Percentiles rank a stretch among this genome's conserved stretches.
Evolutionary conservation across 2,113 vertebrate genomes (phyloP).

Genomic region (Orcinus orca): DNA sequence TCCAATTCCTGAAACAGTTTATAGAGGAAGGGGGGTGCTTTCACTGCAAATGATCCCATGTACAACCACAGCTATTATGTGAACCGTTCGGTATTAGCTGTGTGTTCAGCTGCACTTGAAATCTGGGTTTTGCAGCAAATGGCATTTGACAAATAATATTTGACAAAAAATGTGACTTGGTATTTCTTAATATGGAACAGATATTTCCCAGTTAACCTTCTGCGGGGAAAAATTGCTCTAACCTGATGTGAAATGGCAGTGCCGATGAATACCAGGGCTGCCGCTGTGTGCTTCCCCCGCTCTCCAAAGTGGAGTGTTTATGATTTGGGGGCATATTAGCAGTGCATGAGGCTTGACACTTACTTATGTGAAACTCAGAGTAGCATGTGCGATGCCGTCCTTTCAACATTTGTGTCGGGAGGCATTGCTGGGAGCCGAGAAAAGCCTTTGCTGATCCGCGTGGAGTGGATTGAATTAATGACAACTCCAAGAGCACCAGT

Average conservation of each 20-base stretch:
- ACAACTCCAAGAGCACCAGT: conserved; percentile 77
- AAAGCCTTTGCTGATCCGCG: conserved; percentile 78
- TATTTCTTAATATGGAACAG: conserved; percentile 83
- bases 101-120: conserved; percentile 72
- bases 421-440: conserved; percentile 49
- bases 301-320: background rate
- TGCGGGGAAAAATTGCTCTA: conserved; percentile 65
- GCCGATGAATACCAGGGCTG: conserved; percentile 61
- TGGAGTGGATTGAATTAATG: conserved; percentile 83
- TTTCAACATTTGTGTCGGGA: conserved; percentile 31
- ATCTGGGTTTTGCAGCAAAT: conserved; percentile 77
- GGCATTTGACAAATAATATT: conserved; percentile 78
- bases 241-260: conserved; percentile 64
- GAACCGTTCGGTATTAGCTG: conserved; percentile 65
- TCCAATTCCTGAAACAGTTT: conserved; percentile 69
- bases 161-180: conserved; percentile 80
- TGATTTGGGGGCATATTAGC: conserved; percentile 18
- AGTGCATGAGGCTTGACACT: background rate
- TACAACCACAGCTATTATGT: conserved; percentile 50
- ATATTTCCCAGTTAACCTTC: conserved; percentile 77
- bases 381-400: background rate
- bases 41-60: conserved; percentile 59
- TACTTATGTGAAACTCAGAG: background rate
- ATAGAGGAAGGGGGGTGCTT: conserved; percentile 55
- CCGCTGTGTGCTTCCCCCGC: background rate